These are phyloP conservation scores for Drosophila cardini DNA, from an alignment of 1,140 invertebrate genomes.

Conservation along the genomic window DNA sequence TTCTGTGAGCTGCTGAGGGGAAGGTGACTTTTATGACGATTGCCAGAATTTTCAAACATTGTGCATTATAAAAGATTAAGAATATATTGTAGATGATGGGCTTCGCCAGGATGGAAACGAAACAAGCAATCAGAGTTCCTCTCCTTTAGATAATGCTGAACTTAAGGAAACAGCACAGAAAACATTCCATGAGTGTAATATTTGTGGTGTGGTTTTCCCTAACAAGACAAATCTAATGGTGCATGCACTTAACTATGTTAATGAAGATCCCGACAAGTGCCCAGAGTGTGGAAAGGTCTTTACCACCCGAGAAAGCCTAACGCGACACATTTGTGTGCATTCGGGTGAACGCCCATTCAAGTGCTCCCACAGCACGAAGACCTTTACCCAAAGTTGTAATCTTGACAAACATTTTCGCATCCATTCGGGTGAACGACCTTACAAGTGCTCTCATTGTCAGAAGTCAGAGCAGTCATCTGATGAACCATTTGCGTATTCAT, in stretches of 20 bases:
- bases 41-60: background rate
- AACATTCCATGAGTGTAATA: background rate
- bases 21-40: background rate
- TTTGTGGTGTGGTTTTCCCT: background rate
- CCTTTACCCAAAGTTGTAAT: slow-evolving; percentile 99
- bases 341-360: slow-evolving; percentile 99
- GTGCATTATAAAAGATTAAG: background rate
- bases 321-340: slow-evolving; percentile 99
- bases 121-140: background rate
- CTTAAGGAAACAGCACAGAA: background rate
- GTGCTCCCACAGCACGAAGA: slow-evolving; percentile 98
- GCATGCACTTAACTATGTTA: slow-evolving; percentile 98
- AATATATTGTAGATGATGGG: background rate
- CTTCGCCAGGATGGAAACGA: background rate
- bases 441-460: slow-evolving; percentile 98
- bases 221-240: slow-evolving; percentile 95
- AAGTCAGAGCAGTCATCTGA: slow-evolving; percentile 98
- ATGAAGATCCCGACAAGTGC: slow-evolving; percentile 99
- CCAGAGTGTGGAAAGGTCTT: slow-evolving; percentile 98
- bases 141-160: background rate
- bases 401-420: slow-evolving; percentile 98
- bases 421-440: slow-evolving; percentile 98
- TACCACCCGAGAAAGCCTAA: slow-evolving; percentile 98
- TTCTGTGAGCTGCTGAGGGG: slow-evolving; percentile 5
- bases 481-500: slow-evolving; percentile 99